Evolutionary conservation across 2,888 invertebrate species (phyloP).

Genomic region (Heliconius ethilla): DNA sequence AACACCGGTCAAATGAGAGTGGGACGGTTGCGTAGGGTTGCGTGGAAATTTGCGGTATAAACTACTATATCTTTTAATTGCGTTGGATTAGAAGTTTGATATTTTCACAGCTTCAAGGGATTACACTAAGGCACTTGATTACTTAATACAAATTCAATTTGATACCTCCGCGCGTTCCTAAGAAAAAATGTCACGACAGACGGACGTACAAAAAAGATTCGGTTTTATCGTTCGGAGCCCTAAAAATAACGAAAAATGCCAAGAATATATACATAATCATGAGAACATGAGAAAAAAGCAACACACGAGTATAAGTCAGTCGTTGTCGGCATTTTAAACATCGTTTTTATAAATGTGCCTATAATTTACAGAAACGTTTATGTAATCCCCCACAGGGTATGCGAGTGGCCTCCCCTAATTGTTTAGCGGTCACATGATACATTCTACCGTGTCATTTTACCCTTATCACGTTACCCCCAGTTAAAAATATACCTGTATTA

Average conservation of each 20-base stretch:
- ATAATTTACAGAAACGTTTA: slow-evolving; percentile 27
- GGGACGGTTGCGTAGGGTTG: too few relatives aligned
- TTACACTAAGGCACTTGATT: too few relatives aligned
- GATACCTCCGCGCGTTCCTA: too few relatives aligned
- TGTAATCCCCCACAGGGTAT: slow-evolving; percentile 23
- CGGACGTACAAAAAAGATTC: too few relatives aligned
- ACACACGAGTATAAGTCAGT: not conserved
- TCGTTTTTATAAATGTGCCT: slow-evolving; percentile 15
- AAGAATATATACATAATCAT: not conserved
- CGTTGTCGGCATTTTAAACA: not conserved
- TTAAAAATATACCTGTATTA: slow-evolving; percentile 24
- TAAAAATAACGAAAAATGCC: too few relatives aligned
- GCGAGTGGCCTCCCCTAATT: slow-evolving; percentile 32
- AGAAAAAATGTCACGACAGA: too few relatives aligned
- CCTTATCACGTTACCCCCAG: slow-evolving; percentile 20
- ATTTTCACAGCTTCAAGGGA: too few relatives aligned
- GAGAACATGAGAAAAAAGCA: not conserved
- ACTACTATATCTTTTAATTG: too few relatives aligned
- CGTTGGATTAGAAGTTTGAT: too few relatives aligned
- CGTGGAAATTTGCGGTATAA: not conserved
- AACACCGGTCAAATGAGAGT: too few relatives aligned
- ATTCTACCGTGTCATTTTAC: slow-evolving; percentile 28
- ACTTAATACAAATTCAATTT: too few relatives aligned
- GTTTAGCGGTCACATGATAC: slow-evolving; percentile 36
- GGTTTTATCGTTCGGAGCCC: too few relatives aligned